phyloP scores from a whole-genome alignment of 2,888 invertebrate genomes.

The Spodoptera littoralis region DNA sequence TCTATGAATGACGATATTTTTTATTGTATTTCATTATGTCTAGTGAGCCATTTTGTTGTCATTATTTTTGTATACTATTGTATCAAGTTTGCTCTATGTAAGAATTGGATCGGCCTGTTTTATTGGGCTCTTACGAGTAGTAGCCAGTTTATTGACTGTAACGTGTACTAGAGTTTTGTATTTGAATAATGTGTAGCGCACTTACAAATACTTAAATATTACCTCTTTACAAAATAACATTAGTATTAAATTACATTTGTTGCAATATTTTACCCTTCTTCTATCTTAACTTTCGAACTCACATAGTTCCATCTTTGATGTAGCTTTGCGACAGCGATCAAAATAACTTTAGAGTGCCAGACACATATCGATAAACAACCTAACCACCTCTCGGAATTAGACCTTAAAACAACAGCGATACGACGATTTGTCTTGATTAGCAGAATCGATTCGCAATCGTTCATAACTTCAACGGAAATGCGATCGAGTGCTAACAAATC shows the following conservation, averaged over 20 bases:
- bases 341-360: slow-evolving; percentile 4
- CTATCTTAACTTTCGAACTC: no score
- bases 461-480: slow-evolving; percentile 51
- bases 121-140: no score
- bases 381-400: slow-evolving; percentile 19
- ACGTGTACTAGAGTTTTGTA: no score
- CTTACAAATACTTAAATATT: no score
- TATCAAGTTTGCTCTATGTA: not conserved
- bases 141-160: no score
- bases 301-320: no score
- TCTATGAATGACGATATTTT: slow-evolving; percentile 18
- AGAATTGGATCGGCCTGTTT: no score
- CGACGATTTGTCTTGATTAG: slow-evolving; percentile 50
- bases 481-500: slow-evolving; percentile 59
- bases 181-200: no score
- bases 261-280: no score
- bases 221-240: no score
- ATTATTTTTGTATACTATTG: not conserved
- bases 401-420: slow-evolving; percentile 29
- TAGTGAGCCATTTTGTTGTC: not conserved
- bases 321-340: not conserved
- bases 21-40: slow-evolving; percentile 5
- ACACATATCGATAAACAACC: slow-evolving; percentile 29
- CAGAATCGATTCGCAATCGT: slow-evolving; percentile 49
- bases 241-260: no score